Evolutionary conservation across 37 sponge, comb jelly and placozoan species (phyloP).

Genomic region (Eunapius fragilis): DNA sequence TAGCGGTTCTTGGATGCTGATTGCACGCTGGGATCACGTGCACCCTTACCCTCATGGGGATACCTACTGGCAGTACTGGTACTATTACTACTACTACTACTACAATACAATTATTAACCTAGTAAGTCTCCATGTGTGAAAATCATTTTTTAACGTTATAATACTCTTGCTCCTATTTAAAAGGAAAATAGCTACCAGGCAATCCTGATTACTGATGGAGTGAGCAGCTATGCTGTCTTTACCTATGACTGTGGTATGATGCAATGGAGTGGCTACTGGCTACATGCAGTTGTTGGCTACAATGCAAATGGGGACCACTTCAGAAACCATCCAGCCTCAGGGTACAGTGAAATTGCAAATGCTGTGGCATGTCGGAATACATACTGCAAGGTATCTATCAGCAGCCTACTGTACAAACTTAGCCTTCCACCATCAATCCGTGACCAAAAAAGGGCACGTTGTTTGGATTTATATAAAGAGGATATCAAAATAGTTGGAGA

Average conservation of each 20-base stretch:
- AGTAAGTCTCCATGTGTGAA: neutral
- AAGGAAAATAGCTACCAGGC: slow-evolving; percentile 69
- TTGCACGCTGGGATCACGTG: slow-evolving; percentile 35
- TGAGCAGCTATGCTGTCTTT: slow-evolving; percentile 57
- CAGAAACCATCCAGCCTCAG: slow-evolving; percentile 29
- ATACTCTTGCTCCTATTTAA: neutral
- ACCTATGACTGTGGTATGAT: slow-evolving; percentile 64
- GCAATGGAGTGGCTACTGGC: slow-evolving; percentile 50
- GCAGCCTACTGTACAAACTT: slow-evolving; percentile 37
- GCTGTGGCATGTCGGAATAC: slow-evolving; percentile 15
- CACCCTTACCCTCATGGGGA: slow-evolving; percentile 65
- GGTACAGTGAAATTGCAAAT: neutral
- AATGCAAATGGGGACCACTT: slow-evolving; percentile 44
- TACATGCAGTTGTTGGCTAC: slow-evolving; percentile 32
- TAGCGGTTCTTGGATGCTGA: slow-evolving; percentile 31
- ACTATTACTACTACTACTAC: neutral
- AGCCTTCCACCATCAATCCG: neutral
- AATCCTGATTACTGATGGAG: slow-evolving; percentile 62
- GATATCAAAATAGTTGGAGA: neutral
- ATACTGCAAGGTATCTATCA: neutral
- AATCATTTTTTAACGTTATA: neutral
- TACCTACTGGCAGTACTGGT: neutral
- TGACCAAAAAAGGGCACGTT: neutral
- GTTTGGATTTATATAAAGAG: neutral
- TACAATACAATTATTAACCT: neutral